These are phyloP conservation scores for Andricus quercusramuli DNA, from an alignment of 2,888 invertebrate species.

Conservation along the genomic window DNA sequence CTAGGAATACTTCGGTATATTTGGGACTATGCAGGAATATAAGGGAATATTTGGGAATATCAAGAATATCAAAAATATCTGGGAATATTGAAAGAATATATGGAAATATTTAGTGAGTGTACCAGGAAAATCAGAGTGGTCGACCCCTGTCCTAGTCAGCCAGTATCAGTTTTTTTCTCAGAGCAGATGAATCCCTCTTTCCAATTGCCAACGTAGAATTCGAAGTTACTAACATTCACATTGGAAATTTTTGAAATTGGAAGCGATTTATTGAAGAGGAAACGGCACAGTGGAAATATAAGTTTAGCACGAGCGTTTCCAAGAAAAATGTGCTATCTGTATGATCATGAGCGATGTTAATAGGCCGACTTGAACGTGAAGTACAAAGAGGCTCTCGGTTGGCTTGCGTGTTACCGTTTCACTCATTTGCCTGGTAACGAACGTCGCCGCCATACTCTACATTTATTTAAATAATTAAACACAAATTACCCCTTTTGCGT, in stretches of 20 bases:
- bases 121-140: too few species aligned
- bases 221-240: too few species aligned
- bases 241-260: background rate
- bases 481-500: conserved; percentile 61
- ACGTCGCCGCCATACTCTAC: conserved; percentile 70
- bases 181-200: too few species aligned
- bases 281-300: background rate
- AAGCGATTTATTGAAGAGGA: background rate
- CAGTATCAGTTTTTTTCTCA: too few species aligned
- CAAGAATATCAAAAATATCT: too few species aligned
- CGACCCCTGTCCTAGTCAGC: too few species aligned
- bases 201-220: too few species aligned
- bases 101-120: too few species aligned
- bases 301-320: conserved; percentile 60
- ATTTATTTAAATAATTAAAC: conserved; percentile 77
- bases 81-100: too few species aligned
- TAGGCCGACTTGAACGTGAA: conserved; percentile 54
- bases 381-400: conserved; percentile 60
- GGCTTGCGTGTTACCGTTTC: conserved; percentile 73
- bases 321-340: conserved; percentile 83
- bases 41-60: too few species aligned
- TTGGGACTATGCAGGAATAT: too few species aligned
- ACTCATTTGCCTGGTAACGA: conserved; percentile 75
- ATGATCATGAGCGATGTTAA: conserved; percentile 78
- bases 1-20: too few species aligned